phyloP scores from a whole-genome alignment of 2,888 invertebrate genomes.

The Athalia circularis region DNA sequence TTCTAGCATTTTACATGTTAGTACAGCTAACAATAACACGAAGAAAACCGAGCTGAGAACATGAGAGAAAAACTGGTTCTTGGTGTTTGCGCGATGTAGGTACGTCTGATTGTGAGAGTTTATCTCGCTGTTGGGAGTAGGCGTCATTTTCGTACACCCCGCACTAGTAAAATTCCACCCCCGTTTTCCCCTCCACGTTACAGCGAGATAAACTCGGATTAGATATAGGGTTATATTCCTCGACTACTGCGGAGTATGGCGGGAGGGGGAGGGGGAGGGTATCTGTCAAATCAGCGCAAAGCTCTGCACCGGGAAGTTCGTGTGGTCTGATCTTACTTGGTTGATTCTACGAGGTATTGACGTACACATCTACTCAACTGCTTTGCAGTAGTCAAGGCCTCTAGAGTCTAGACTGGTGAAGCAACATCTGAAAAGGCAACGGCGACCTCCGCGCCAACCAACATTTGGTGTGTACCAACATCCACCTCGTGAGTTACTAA shows the following conservation, averaged over 20 bases:
- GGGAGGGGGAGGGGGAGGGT: background rate
- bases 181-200: background rate
- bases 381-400: constrained; percentile 15
- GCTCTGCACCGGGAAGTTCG: constrained; percentile 14
- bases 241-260: background rate
- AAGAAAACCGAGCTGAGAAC: background rate
- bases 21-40: background rate
- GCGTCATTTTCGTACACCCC: background rate
- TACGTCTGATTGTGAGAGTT: background rate
- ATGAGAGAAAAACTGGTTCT: background rate
- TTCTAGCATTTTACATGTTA: constrained; percentile 23
- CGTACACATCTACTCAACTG: constrained; percentile 5
- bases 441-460: constrained; percentile 11
- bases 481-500: constrained; percentile 44
- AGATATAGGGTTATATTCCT: background rate
- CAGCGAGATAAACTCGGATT: constrained; percentile 1
- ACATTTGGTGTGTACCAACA: constrained; percentile 27
- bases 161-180: background rate
- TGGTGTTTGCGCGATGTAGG: background rate
- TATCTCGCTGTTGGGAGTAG: background rate
- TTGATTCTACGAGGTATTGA: constrained; percentile 5
- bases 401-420: constrained; percentile 13
- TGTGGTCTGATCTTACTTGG: constrained; percentile 16
- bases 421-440: constrained; percentile 1
- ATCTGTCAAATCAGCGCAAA: constrained; percentile 14